phyloP scores from a whole-genome alignment of 2,888 invertebrate species.

The Catocala sponsa region DNA sequence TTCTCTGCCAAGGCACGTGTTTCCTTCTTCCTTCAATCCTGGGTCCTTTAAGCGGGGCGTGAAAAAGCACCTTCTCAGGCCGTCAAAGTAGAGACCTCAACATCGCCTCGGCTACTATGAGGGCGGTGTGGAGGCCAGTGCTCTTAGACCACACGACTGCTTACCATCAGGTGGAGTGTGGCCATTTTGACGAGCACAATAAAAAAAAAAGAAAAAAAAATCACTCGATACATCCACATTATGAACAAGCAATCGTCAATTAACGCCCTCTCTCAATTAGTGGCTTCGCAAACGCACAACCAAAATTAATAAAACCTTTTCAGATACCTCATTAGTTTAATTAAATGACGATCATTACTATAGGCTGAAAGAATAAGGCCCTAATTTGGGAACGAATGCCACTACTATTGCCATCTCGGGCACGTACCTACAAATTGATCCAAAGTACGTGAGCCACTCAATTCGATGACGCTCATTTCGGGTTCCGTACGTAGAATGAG shows the following conservation, averaged over 20 bases:
- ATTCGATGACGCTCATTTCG: constrained; percentile 71
- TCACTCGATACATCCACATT: constrained; percentile 31
- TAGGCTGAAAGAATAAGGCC: constrained; percentile 61
- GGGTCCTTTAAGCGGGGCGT: too few relatives aligned
- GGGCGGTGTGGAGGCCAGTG: too few relatives aligned
- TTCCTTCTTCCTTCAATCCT: too few relatives aligned
- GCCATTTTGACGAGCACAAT: too few relatives aligned
- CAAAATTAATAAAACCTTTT: constrained; percentile 50
- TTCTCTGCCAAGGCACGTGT: too few relatives aligned
- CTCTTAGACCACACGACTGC: too few relatives aligned
- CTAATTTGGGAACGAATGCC: constrained; percentile 56
- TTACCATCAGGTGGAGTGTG: too few relatives aligned
- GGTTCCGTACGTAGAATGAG: constrained; percentile 56
- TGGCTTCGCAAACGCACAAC: constrained; percentile 31
- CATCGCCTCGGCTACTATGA: too few relatives aligned
- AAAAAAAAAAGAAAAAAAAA: too few relatives aligned
- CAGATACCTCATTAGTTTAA: constrained; percentile 63
- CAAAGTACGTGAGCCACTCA: constrained; percentile 73
- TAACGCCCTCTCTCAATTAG: constrained; percentile 29
- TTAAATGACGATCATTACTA: constrained; percentile 66
- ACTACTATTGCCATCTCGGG: constrained; percentile 64
- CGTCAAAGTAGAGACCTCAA: too few relatives aligned
- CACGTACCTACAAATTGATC: constrained; percentile 78
- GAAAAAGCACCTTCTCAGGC: too few relatives aligned
- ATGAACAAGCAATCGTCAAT: constrained; percentile 36